Conservation (phyloP, 2,888 invertebrate genomes). For the Sminthurinus aureus region DNA sequence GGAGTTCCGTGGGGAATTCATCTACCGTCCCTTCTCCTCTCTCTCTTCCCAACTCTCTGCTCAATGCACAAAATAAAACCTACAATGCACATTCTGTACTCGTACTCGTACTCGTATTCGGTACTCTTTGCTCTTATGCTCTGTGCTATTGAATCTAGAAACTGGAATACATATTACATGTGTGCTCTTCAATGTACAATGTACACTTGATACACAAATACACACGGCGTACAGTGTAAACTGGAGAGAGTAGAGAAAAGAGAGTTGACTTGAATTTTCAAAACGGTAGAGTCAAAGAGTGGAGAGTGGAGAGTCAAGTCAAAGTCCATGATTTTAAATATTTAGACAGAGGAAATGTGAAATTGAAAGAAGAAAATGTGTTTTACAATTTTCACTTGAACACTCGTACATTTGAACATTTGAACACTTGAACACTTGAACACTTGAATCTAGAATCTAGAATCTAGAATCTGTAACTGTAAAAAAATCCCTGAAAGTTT, state of each 20-base stretch:
- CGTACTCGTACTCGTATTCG: too few relatives aligned
- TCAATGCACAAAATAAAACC: too few relatives aligned
- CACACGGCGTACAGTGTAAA: neutral
- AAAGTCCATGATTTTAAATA: constrained; percentile 21
- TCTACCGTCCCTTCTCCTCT: neutral
- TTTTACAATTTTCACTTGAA: constrained; percentile 21
- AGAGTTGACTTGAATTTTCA: neutral
- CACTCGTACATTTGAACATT: too few relatives aligned
- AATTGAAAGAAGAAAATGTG: constrained; percentile 7
- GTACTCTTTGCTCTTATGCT: too few relatives aligned
- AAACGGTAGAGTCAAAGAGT: constrained; percentile 16
- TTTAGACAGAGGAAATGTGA: constrained; percentile 12
- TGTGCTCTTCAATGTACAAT: neutral
- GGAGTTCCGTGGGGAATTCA: constrained; percentile 22
- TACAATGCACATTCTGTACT: too few relatives aligned
- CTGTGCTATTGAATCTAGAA: too few relatives aligned
- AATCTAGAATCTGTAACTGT: constrained; percentile 31
- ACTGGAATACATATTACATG: too few relatives aligned
- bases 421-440: too few relatives aligned
- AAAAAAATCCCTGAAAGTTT: neutral
- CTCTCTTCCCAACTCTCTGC: too few relatives aligned
- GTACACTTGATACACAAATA: too few relatives aligned
- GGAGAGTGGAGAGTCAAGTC: neutral
- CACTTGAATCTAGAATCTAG: constrained; percentile 7
- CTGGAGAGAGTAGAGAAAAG: neutral